These are phyloP conservation scores for Cynopterus sphinx DNA, from an alignment of 2,797 vertebrate species.

Conservation along the genomic window DNA sequence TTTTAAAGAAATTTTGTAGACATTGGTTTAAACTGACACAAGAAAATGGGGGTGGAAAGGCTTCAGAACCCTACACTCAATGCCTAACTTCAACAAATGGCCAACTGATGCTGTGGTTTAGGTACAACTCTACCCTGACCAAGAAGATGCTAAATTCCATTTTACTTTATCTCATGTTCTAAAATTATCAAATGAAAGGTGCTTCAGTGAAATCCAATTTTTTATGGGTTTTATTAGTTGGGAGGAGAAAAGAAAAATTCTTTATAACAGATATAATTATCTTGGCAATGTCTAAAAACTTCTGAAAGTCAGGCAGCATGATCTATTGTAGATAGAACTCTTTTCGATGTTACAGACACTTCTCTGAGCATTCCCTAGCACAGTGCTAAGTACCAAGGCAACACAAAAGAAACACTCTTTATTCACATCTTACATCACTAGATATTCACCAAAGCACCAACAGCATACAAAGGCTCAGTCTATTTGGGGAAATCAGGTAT, in stretches of 20 bases:
- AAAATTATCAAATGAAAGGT: slow-evolving; percentile 8
- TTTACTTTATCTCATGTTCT: not conserved
- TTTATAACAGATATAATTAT: not conserved
- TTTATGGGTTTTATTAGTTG: not conserved
- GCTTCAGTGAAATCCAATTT: slow-evolving; percentile 7
- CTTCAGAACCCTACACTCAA: not conserved
- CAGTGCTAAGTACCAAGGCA: not conserved
- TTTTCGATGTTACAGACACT: not conserved
- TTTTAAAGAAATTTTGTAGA: slow-evolving; percentile 9
- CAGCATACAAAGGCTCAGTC: not conserved
- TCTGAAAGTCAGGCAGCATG: not conserved
- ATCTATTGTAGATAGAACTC: not conserved
- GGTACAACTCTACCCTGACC: not conserved
- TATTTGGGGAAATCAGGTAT: not conserved
- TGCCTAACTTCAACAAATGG: not conserved
- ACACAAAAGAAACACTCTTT: not conserved
- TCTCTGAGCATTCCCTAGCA: not conserved
- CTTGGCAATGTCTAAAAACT: not conserved
- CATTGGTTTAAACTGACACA: not conserved
- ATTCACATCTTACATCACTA: not conserved
- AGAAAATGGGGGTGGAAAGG: not conserved
- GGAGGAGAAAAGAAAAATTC: not conserved
- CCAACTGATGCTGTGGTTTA: not conserved
- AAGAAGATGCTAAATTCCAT: not conserved
- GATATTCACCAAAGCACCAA: not conserved